Base-by-base conservation (phyloP, 2,888 invertebrate genomes). In the Ephialtes manifestator region DNA sequence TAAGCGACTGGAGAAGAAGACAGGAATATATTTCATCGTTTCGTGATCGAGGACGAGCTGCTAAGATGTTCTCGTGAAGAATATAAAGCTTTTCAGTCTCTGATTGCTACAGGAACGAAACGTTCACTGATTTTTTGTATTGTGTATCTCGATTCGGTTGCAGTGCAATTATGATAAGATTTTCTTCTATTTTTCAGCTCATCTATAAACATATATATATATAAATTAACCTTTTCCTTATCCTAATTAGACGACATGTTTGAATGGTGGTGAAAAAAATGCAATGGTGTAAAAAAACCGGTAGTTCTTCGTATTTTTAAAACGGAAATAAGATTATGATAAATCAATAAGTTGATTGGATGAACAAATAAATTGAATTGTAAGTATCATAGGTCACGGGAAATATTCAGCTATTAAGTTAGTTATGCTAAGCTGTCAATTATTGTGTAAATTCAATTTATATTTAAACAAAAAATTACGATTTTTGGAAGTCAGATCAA, bases 1-100 rank as follows among this genome's bases (percentile, higher is more conserved):
- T 82, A 86, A 86, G 84, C 82, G 55, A 71, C 24, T 39, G 51
- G 43, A 20, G 43, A 71, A 58, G 77, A 84, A 77, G 72, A 39
- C 71, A 71, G 18, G 72, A 68, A 67, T 81, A 77, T 81, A 72
- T 81, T 72, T 79, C 75, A 81, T 60, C 68, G 53, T 77, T 35
- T 60, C 76, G 58, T 77, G 81, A 84, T 81, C 60, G 81, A 53
- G 81, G 72, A 51, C 72, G 31, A 11, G 48, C 71, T 35, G 72
- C 76, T 67, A 24, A 35, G 67, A 78, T 28, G 35, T 65, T 53
- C 51, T 65, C 13, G 28, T 60, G 20, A 76, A 77, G 72, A 77
- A 63, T 67, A 46, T 63, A 35, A 48, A 75, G 11, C 48, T 28
- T 60, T 35, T 46, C 74, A 15, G 31, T 24, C 18, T 48, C 13